Conservation (phyloP, 2,113 vertebrate species). For the Oryzias javanicus region DNA sequence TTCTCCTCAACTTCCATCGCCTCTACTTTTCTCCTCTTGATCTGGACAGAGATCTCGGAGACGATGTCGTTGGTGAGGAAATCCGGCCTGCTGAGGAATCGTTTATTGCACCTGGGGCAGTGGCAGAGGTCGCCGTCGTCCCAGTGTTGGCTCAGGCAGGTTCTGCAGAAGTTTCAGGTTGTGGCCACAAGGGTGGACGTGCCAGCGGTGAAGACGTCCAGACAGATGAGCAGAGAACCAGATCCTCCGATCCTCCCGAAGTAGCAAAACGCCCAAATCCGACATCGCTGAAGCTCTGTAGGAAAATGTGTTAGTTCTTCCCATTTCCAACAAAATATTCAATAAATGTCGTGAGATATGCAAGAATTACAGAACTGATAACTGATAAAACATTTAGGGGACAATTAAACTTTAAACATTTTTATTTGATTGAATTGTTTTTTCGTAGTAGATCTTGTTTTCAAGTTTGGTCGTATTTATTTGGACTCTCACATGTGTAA, state of each 20-base stretch:
- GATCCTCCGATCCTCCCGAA: conserved; percentile 28
- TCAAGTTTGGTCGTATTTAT: too few relatives aligned
- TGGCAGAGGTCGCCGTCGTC: conserved; percentile 50
- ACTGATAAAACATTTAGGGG: too few relatives aligned
- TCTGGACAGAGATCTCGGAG: conserved; percentile 64
- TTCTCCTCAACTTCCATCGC: accelerated
- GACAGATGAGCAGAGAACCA: conserved; percentile 56
- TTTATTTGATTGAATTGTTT: too few relatives aligned
- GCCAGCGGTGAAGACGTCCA: conserved; percentile 49
- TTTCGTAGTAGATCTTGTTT: too few relatives aligned
- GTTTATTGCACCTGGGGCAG: conserved; percentile 70
- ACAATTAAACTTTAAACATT: too few relatives aligned
- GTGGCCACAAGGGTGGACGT: conserved; percentile 59
- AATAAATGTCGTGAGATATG: too few relatives aligned
- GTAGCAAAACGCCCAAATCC: conserved; percentile 3
- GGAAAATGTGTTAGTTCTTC: conserved; percentile 1
- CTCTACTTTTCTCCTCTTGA: conserved; percentile 42
- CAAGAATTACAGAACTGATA: too few relatives aligned
- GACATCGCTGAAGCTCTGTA: conserved; percentile 35
- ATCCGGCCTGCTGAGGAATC: conserved; percentile 50
- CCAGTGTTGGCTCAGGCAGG: conserved; percentile 68
- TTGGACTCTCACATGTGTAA: too few relatives aligned
- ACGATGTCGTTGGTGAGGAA: conserved; percentile 61
- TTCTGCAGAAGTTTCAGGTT: conserved; percentile 67
- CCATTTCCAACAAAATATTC: not conserved